phyloP scores from a whole-genome alignment of 2,888 invertebrate species.

The Megalurothrips usitatus region DNA sequence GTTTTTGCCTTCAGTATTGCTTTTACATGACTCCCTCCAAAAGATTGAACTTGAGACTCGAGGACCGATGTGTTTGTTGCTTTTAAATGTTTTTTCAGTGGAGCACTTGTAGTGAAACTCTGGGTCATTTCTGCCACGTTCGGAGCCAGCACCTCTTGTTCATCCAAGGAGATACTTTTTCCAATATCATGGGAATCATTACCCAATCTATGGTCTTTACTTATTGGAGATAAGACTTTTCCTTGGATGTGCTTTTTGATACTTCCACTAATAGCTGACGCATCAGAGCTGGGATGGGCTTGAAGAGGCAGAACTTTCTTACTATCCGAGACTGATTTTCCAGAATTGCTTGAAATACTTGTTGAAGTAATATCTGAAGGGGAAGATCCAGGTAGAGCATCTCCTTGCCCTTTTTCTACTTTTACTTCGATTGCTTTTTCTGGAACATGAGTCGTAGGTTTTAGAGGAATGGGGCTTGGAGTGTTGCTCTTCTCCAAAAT shows the following conservation, averaged over 20 bases:
- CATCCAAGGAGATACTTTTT: conserved; percentile 7
- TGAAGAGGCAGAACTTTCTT: background rate
- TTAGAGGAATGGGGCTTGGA: background rate
- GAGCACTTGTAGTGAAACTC: background rate
- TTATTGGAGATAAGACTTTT: no score
- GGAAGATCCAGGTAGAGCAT: no score
- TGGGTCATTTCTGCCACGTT: background rate
- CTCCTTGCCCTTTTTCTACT: background rate
- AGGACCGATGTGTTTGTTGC: background rate
- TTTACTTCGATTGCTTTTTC: background rate
- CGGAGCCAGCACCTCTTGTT: background rate
- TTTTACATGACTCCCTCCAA: background rate
- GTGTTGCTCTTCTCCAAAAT: no score
- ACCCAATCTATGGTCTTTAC: background rate
- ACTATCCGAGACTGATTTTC: no score
- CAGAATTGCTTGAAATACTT: background rate
- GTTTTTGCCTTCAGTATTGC: background rate
- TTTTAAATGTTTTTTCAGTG: background rate
- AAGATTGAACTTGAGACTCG: background rate
- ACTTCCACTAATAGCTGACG: background rate
- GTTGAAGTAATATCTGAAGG: no score
- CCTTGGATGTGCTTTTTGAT: no score
- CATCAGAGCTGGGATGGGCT: background rate
- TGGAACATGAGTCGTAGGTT: background rate
- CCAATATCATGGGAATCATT: conserved; percentile 1